Evolutionary conservation across 2,888 invertebrate species (phyloP).

Genomic region (Acleris cristana): DNA sequence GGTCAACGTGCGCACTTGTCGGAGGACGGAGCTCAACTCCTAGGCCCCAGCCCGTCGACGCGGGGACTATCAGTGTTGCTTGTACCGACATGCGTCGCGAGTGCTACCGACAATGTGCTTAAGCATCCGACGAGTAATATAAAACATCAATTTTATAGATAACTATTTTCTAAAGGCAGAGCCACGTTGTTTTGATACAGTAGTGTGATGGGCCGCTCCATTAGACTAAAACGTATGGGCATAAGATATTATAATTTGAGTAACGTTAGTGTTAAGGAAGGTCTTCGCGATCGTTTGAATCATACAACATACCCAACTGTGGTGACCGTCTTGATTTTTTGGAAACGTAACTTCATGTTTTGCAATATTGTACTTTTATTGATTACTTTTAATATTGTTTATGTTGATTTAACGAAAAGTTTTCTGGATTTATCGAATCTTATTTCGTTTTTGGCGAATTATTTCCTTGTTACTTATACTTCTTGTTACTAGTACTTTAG

Average conservation of each 20-base stretch:
- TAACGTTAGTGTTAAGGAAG: slow-evolving; percentile 14
- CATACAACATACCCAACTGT: background rate
- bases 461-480: slow-evolving; percentile 35
- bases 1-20: slow-evolving; percentile 94
- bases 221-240: slow-evolving; percentile 1
- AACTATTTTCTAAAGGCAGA: background rate
- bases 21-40: slow-evolving; percentile 77
- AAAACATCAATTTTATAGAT: background rate
- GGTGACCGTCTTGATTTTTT: slow-evolving; percentile 1
- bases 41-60: slow-evolving; percentile 62
- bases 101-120: slow-evolving; percentile 49
- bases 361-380: slow-evolving; percentile 2
- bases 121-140: slow-evolving; percentile 40
- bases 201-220: slow-evolving; percentile 16
- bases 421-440: slow-evolving; percentile 26
- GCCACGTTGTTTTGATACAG: slow-evolving; percentile 35
- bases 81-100: slow-evolving; percentile 41
- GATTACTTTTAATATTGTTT: background rate
- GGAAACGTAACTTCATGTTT: slow-evolving; percentile 14
- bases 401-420: slow-evolving; percentile 2
- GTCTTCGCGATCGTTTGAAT: slow-evolving; percentile 8
- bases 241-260: slow-evolving; percentile 14
- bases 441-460: slow-evolving; percentile 26
- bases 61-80: slow-evolving; percentile 36
- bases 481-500: slow-evolving; percentile 4